Evolutionary conservation across 1,140 invertebrate species (phyloP).

Genomic region (Drosophila gunungcola): DNA sequence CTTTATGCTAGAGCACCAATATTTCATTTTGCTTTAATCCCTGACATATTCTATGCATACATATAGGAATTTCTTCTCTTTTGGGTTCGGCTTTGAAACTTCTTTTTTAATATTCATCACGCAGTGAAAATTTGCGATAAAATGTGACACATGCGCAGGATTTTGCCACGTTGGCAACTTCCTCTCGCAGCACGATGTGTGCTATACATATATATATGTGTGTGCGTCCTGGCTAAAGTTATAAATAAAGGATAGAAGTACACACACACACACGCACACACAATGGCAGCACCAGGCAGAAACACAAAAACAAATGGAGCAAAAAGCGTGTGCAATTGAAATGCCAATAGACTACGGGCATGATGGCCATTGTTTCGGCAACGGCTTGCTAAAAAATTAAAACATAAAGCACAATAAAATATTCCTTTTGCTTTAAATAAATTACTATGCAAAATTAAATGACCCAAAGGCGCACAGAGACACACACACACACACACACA

Average conservation of each 20-base stretch:
- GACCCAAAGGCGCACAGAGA: slow-evolving; percentile 70
- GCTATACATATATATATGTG: too few relatives aligned
- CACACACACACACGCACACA: slow-evolving; percentile 9
- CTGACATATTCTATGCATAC: slow-evolving; percentile 26
- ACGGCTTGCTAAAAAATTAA: slow-evolving; percentile 69
- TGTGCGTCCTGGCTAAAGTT: slow-evolving; percentile 58
- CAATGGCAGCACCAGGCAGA: neutral
- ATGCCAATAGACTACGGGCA: slow-evolving; percentile 76
- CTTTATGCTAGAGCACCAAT: slow-evolving; percentile 17
- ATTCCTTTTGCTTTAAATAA: slow-evolving; percentile 74
- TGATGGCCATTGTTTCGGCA: slow-evolving; percentile 61
- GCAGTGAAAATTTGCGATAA: slow-evolving; percentile 63
- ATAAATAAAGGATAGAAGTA: slow-evolving; percentile 71
- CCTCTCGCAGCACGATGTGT: slow-evolving; percentile 7
- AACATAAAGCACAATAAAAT: slow-evolving; percentile 67
- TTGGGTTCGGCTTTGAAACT: slow-evolving; percentile 56
- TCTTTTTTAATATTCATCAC: slow-evolving; percentile 77
- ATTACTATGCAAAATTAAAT: slow-evolving; percentile 84
- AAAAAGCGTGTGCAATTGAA: slow-evolving; percentile 78
- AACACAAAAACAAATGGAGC: slow-evolving; percentile 59
- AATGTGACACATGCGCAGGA: slow-evolving; percentile 78
- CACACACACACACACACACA: slow-evolving; percentile 15
- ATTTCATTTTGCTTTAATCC: slow-evolving; percentile 19
- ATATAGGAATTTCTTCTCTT: slow-evolving; percentile 53
- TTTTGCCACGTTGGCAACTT: slow-evolving; percentile 74